phyloP scores from a whole-genome alignment of 2,113 vertebrate species.

The Menidia beryllina region DNA sequence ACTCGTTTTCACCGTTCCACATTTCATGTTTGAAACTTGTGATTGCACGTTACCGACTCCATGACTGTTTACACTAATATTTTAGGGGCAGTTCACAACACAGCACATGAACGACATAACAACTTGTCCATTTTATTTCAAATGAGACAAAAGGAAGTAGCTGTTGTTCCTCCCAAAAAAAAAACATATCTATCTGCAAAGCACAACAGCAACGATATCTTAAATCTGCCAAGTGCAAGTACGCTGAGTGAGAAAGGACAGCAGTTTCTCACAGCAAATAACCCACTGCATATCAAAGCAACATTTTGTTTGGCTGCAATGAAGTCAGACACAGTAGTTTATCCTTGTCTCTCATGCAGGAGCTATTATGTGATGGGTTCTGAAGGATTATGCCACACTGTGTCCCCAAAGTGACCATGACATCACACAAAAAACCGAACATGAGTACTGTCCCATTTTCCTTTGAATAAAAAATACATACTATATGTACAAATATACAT shows the following conservation, averaged over 20 bases:
- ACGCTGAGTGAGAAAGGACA: conserved; percentile 3
- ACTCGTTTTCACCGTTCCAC: background rate
- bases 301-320: conserved; percentile 11
- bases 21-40: conserved; percentile 1
- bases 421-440: accelerated
- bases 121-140: background rate
- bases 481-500: no score
- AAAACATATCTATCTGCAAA: background rate
- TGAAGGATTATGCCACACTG: conserved; percentile 1
- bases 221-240: background rate
- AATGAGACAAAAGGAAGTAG: background rate
- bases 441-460: no score
- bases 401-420: conserved; percentile 12
- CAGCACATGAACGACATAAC: background rate
- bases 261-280: background rate
- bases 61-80: background rate
- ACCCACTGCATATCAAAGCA: conserved; percentile 2
- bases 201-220: background rate
- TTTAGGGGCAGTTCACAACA: conserved; percentile 3
- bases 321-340: conserved; percentile 13
- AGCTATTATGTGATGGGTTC: conserved; percentile 5
- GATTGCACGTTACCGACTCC: conserved; percentile 12
- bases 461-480: background rate
- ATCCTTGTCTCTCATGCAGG: background rate
- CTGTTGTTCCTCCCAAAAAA: background rate